Conservation (phyloP, 2,888 invertebrate genomes). For the Glaucopsyche alexis region DNA sequence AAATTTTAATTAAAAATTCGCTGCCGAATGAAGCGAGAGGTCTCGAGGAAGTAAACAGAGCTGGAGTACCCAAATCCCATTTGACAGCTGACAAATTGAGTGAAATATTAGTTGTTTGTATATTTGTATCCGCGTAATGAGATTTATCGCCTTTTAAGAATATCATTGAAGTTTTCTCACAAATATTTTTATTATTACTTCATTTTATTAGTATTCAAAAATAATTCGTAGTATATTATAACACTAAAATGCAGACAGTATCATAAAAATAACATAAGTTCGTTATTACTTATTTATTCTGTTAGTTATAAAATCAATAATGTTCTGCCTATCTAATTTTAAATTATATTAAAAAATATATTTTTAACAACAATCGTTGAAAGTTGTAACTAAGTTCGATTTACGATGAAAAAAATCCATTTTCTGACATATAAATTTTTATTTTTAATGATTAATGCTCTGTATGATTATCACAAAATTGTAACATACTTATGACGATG, state of each 20-base stretch:
- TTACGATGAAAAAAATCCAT: too few relatives aligned
- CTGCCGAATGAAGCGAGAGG: slow-evolving; percentile 36
- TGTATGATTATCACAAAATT: slow-evolving; percentile 27
- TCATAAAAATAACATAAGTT: too few relatives aligned
- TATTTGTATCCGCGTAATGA: slow-evolving; percentile 39
- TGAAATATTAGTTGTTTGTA: slow-evolving; percentile 43
- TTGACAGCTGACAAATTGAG: slow-evolving; percentile 48
- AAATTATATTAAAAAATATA: too few relatives aligned
- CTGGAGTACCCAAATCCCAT: slow-evolving; percentile 39
- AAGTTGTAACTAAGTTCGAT: too few relatives aligned
- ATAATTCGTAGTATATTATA: too few relatives aligned
- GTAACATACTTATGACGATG: slow-evolving; percentile 37
- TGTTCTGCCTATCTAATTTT: too few relatives aligned
- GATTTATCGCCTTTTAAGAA: slow-evolving; percentile 40
- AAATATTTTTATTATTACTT: slow-evolving; percentile 3
- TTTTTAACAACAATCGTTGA: too few relatives aligned
- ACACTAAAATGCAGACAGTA: too few relatives aligned
- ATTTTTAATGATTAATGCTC: neutral
- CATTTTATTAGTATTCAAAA: neutral
- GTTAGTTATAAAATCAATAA: too few relatives aligned
- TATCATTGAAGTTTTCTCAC: slow-evolving; percentile 33
- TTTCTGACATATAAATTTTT: neutral
- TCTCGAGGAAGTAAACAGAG: slow-evolving; percentile 39
- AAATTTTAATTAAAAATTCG: slow-evolving; percentile 33
- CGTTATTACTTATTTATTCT: too few relatives aligned